Conservation (phyloP, 2,888 invertebrate genomes). For the Brachyptera risi region DNA sequence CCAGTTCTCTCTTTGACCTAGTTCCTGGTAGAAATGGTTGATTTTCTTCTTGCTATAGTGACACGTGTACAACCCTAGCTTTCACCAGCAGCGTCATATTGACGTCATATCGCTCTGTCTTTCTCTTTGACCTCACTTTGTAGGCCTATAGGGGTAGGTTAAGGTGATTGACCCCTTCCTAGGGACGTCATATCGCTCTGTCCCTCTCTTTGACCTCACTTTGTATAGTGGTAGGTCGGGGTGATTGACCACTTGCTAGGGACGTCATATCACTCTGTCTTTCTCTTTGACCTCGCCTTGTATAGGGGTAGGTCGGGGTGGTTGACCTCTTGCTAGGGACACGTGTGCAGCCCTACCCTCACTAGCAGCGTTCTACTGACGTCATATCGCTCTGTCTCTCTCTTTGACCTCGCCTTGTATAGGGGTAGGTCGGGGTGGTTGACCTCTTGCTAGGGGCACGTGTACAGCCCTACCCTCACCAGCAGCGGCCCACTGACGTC, state of each 20-base stretch:
- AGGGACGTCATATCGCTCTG: background rate
- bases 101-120: too few species aligned
- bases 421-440: background rate
- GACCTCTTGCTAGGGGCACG: background rate
- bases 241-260: background rate
- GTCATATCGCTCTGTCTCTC: too few species aligned
- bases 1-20: too few species aligned
- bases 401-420: too few species aligned
- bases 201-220: conserved; percentile 13
- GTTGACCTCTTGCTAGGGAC: background rate
- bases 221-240: background rate
- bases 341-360: background rate
- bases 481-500: too few species aligned
- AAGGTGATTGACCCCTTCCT: background rate
- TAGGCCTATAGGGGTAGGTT: too few species aligned
- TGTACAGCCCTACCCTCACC: background rate
- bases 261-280: too few species aligned
- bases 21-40: too few species aligned
- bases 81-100: background rate
- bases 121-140: conserved; percentile 13
- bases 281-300: conserved; percentile 13
- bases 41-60: too few species aligned
- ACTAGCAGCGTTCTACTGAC: too few species aligned
- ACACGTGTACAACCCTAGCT: background rate
- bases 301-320: background rate